These are phyloP conservation scores for Callinectes sapidus DNA, from an alignment of 2,888 invertebrate species.

Conservation along the genomic window DNA sequence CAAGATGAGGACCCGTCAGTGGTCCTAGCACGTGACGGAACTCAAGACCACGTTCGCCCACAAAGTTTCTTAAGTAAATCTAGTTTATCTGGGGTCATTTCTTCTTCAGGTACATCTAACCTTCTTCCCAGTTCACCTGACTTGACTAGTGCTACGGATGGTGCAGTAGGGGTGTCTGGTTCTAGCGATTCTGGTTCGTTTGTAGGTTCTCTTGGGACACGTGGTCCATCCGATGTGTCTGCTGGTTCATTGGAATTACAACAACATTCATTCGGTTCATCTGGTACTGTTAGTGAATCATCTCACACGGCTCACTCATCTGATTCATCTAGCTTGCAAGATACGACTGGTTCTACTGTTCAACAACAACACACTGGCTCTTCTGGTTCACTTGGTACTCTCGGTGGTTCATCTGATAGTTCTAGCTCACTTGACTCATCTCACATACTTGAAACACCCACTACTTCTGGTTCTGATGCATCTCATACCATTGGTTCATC, in stretches of 20 bases:
- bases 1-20: background rate
- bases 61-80: background rate
- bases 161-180: background rate
- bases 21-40: background rate
- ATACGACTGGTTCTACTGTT: background rate
- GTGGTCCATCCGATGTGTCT: background rate
- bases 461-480: background rate
- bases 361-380: background rate
- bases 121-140: background rate
- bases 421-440: background rate
- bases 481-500: background rate
- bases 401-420: background rate
- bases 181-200: background rate
- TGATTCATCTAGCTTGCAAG: background rate
- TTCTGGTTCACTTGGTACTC: background rate
- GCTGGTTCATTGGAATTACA: background rate
- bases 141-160: background rate
- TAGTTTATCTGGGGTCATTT: background rate
- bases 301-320: background rate
- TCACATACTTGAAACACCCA: background rate
- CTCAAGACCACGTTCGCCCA: background rate
- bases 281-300: background rate
- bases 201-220: background rate
- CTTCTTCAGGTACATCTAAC: background rate
- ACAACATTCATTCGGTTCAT: background rate